Percentiles rank a stretch among this genome's conserved stretches.
phyloP scores from a whole-genome alignment of 2,113 vertebrate species.

The Anthoscopus minutus region DNA sequence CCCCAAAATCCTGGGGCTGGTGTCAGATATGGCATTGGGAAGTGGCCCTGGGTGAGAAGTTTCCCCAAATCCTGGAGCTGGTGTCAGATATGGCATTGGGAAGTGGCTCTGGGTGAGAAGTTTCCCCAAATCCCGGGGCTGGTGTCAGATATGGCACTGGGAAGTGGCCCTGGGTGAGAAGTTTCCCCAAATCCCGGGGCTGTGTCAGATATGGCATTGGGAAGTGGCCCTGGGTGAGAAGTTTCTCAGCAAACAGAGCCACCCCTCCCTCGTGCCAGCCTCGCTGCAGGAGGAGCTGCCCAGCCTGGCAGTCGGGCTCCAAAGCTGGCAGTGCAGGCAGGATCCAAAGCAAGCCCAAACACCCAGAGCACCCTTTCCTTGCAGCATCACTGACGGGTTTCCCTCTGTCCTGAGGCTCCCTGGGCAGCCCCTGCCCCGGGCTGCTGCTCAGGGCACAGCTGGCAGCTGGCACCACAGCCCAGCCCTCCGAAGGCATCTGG shows the following conservation, averaged over 20 bases:
- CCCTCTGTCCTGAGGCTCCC: accelerated
- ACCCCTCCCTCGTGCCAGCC: accelerated
- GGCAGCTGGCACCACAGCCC: background rate
- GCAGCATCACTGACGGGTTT: accelerated
- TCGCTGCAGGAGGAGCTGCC: background rate
- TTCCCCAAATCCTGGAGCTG: no score
- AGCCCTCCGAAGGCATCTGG: background rate
- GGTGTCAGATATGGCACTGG: background rate
- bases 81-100: background rate
- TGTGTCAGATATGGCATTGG: no score
- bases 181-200: no score
- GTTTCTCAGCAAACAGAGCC: background rate
- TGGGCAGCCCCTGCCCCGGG: background rate
- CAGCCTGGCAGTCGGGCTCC: accelerated
- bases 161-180: no score
- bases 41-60: no score
- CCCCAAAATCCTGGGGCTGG: no score
- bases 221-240: no score
- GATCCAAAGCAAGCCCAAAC: background rate
- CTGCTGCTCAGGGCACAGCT: accelerated
- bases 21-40: no score
- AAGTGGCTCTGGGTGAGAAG: no score
- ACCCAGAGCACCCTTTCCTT: background rate
- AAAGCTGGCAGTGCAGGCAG: background rate
- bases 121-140: background rate